phyloP scores from a whole-genome alignment of 2,888 invertebrate species.

The Antitype chi region DNA sequence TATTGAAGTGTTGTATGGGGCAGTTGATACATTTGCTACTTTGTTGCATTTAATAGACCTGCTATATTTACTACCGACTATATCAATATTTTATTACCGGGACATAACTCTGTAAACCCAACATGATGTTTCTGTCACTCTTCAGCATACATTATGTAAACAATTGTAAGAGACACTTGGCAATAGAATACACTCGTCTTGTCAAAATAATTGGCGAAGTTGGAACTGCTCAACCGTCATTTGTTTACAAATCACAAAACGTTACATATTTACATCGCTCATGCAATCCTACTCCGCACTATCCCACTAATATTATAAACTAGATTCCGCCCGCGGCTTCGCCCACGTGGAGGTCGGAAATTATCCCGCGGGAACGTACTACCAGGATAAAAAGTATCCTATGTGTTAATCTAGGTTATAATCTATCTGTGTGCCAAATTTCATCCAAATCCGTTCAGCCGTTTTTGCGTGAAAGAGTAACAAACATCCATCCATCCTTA shows the following conservation, averaged over 20 bases:
- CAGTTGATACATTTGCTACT: neutral
- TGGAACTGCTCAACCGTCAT: neutral
- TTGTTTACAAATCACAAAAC: constrained; percentile 1
- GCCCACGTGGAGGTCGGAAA: too few relatives aligned
- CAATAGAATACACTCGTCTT: neutral
- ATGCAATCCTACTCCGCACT: neutral
- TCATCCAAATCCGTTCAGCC: too few relatives aligned
- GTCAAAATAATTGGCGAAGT: neutral
- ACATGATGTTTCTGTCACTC: constrained; percentile 13
- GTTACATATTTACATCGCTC: neutral
- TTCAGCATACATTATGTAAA: constrained; percentile 1
- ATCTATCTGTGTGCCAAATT: too few relatives aligned
- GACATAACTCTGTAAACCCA: neutral
- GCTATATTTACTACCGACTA: neutral
- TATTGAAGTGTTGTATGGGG: too few relatives aligned
- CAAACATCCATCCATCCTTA: too few relatives aligned
- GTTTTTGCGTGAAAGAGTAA: too few relatives aligned
- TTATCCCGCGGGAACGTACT: too few relatives aligned
- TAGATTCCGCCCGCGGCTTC: too few relatives aligned
- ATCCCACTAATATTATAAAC: too few relatives aligned
- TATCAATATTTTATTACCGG: constrained; percentile 10
- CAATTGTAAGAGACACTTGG: constrained; percentile 24
- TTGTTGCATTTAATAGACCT: neutral
- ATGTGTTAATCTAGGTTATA: too few relatives aligned
- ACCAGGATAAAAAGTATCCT: too few relatives aligned